Base-by-base conservation (phyloP, 2,113 vertebrate species). In the Bubo bubo region DNA sequence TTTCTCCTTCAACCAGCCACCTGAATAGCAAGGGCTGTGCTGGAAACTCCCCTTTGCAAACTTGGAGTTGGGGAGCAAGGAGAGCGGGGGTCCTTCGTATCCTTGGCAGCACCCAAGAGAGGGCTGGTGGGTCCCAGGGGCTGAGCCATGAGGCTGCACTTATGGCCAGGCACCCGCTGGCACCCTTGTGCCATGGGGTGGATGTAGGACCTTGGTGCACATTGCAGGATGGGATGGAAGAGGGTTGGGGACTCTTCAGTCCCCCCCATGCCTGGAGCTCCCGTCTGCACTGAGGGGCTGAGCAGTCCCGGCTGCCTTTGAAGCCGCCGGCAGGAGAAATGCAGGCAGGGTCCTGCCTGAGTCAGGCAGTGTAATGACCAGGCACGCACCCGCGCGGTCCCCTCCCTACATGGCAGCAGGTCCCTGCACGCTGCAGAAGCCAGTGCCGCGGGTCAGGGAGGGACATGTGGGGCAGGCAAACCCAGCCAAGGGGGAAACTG, bases 351-450 rank as follows among this genome's bases (percentile, higher is more conserved):
- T 93, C 94, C 91, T 58, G 76, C 79, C 95, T 90, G 96, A 93
- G 91, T 92, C 97, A 96, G 83, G 19, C 64, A 41, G 79, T 0
- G 53, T 95, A 93, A 96, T 93, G 92, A 94, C 95, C 52, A 5
- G 91, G 96, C 43, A 39, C 27, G 47, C 41, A 12, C 56, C 79
- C 32, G 3, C 53, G 26, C 53, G 3, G 95, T 93, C 11, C 90
- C 95, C 95, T 98, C 97, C 98, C 97, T 90, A 95, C 56, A 22
- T 37, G 84, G 90, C 63, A 6, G 47, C 98, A 98, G 97, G 97
- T 96, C 96, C 92, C 92, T 97, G 92, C 98, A 96, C 9, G 97
- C 92, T 14, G 5, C 92, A 60, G 95, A 41, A 81, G 95, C 83
- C 90, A 83, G 66, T 1, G 59, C 7, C 34, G 16, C 11, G 0